Evolutionary conservation across 30 jellyfish, hydroid and myxozoan species (phyloP).

Genomic region (Clytia hemisphaerica): DNA sequence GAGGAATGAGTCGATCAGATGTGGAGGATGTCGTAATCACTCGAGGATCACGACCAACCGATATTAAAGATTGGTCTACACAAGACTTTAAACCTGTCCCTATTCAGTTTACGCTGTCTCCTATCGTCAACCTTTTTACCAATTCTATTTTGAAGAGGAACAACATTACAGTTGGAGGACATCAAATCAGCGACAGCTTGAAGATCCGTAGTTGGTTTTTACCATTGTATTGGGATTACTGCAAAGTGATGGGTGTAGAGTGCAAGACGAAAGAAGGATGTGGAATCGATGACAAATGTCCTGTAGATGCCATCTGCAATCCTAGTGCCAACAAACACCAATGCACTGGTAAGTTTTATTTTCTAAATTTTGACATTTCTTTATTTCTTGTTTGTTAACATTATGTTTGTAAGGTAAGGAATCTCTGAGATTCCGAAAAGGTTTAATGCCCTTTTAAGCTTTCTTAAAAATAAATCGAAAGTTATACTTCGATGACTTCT

Average conservation of each 20-base stretch:
- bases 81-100: constrained; percentile 3
- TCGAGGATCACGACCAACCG: constrained; percentile 1
- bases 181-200: too few relatives aligned
- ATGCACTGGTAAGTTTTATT: background rate
- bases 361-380: too few relatives aligned
- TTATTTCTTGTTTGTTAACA: too few relatives aligned
- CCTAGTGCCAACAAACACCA: background rate
- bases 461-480: too few relatives aligned
- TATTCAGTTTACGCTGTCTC: background rate
- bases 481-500: too few relatives aligned
- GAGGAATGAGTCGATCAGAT: background rate
- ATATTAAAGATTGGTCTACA: background rate
- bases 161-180: too few relatives aligned
- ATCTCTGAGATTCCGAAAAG: too few relatives aligned
- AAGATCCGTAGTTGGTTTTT: background rate
- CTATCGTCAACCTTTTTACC: background rate
- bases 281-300: constrained; percentile 1
- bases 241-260: background rate
- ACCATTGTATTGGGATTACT: background rate
- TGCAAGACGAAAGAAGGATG: background rate
- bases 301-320: constrained; percentile 3
- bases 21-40: background rate
- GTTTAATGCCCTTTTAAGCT: too few relatives aligned
- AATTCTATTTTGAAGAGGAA: too few relatives aligned
- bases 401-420: too few relatives aligned